Base-by-base conservation (phyloP, 2,113 vertebrate species). In the Psilopsiagon aurifrons region DNA sequence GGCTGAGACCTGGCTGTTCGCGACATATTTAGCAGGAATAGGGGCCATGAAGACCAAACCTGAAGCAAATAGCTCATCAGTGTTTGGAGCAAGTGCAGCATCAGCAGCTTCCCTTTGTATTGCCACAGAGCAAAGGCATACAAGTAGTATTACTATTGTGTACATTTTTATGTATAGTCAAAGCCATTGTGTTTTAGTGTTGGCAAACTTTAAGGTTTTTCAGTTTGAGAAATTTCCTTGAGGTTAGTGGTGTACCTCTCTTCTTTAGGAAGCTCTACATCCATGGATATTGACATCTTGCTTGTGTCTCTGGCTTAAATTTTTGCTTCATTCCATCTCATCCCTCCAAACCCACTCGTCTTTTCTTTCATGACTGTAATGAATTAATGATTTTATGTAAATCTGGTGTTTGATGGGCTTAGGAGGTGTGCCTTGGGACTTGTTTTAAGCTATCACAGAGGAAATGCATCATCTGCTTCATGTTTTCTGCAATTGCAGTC, bases 381-480 rank as follows among this genome's bases (percentile, higher is more conserved):
- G 95, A 96, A 92, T 77, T 96, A 95, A 97, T 96, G 84, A 95
- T 96, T 97, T 97, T 96, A 96, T 97, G 93, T 86, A 97, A 98
- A 97, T 81, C 39, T 69, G 92, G 66, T 77, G 49, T 76, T 95
- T 88, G 81, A 88, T 95, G 90, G 94, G 91, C 83, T 82, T 54
- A 37, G 49, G 87, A 83, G 93, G 80, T 84, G 86, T 39, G 95
- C 80, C 83, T 82, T 81, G 80, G 92, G 82, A 95, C 86, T 93
- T 93, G 87, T 85, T 85, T 97, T 90, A 86, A 96, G 94, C 94
- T 93, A 68, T 88, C 44, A 94, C 77, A 81, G 81, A 94, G 84
- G 92, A 96, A 93, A 94, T 66, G 31, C 83, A 75, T 96, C 94
- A 95, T 93, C 88, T 95, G 92, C 75, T 90, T 76, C 77, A 9